Base-by-base conservation (phyloP, 2,797 vertebrate genomes). In the Spondyliosoma cantharus region DNA sequence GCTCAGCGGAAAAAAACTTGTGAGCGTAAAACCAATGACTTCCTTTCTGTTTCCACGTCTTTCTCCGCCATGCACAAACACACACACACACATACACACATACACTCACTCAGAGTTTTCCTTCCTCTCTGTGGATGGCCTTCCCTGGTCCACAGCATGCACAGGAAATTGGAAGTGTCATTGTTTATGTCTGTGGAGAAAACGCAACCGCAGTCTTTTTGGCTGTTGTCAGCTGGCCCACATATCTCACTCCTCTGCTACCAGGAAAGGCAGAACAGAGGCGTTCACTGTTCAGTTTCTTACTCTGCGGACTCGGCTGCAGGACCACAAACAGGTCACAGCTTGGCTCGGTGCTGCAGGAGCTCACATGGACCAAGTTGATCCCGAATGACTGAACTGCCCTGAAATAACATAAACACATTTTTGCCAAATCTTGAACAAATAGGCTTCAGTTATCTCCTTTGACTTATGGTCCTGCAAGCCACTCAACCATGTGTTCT, bases 161-260 rank as follows among this genome's bases (percentile, higher is more conserved):
- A 87, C 88, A 92, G 93, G 91, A 94, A 93, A 93, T 93, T 91
- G 81, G 81, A 92, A 93, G 89, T 93, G 93, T 93, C 90, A 90
- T 83, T 93, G 91, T 94, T 93, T 93, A 93, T 87, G 90, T 93
- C 91, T 91, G 90, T 80, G 91, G 88, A 91, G 86, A 90, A 88
- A 92, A 88, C 14, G 69, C 50, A 69, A 91, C 90, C 89, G 13
- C 90, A 85, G 86, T 85, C 71, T 81, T 86, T 86, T 81, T 89
- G 87, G 88, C 87, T 86, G 87, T 87, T 87, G 88, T 89, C 83
- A 85, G 83, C 75, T 78, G 86, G 89, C 83, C 88, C 76, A 37
- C 37, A 74, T 90, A 89, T 92, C 90, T 92, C 82, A 86, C 87
- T 87, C 74, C 80, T 71, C 79, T 63, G 61, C 83, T 79, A 86